Base-by-base conservation (phyloP, 2,888 invertebrate genomes). In the Thymelicus sylvestris region DNA sequence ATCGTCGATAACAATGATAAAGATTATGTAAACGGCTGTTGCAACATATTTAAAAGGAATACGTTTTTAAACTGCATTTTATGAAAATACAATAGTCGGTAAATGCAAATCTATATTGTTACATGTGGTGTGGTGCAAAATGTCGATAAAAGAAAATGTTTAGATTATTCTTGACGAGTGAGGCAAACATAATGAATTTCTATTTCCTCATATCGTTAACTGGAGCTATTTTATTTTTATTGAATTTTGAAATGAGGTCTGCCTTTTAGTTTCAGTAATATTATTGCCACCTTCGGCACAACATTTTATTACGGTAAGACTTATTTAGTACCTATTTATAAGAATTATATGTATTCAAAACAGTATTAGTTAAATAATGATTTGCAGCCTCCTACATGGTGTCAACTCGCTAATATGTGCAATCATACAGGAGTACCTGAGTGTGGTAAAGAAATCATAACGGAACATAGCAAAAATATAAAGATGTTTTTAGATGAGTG, bases 401-500 rank as follows among this genome's bases (percentile, higher is more conserved):
- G 91, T 67, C 72, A 81, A 0, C 65, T 80, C 64, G 81, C 90
- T 15, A 78, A 76, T 39, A 72, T 76, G 24, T 91, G 91, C 67
- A 89, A 89, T 39, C 91, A 91, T 66, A 89, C 89, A 6, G 80
- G 83, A 75, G 66, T 73, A 19, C 57, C 80, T 0, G 64, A 81
- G 66, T 91, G 91, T 78, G 91, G 84, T 0, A 68, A 78, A 62
- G 80, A 86, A 57, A 74, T 24, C 0, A 44, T 19, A 71, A 24
- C 0, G 66, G n/a, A 38, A 38, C 13, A 24, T 24, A 15, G 76
- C 50, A 67, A 70, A n/a, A 73, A 72, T 13, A 73, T 73, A 6
- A 79, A 81, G 74, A 48, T 77, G 19, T 92, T 92, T 79, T 66
- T 86, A 44, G 91, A 91, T 55, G 80, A 83, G 15, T 91, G 91